Evolutionary conservation across 2,113 vertebrate genomes (phyloP).

Genomic region (Ptychochromis oligacanthus): DNA sequence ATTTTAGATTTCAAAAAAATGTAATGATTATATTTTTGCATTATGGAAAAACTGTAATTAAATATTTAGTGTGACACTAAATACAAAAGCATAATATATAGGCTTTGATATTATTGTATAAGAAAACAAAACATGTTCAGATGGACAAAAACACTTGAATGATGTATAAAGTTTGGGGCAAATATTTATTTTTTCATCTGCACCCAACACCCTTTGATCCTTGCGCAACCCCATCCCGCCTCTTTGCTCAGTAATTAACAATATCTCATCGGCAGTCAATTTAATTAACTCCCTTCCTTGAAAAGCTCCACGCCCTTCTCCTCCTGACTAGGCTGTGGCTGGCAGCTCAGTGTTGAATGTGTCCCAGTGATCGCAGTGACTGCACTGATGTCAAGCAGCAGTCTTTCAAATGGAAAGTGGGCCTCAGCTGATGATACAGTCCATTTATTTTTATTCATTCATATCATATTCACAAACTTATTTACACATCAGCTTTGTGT

Average conservation of each 20-base stretch:
- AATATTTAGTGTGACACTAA: neutral
- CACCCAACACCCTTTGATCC: neutral
- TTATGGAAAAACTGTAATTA: no score
- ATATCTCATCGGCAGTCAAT: conserved; percentile 64
- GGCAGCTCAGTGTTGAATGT: conserved; percentile 69
- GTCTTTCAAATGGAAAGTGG: neutral
- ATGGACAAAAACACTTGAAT: neutral
- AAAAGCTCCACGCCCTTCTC: conserved; percentile 57
- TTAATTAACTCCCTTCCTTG: conserved; percentile 65
- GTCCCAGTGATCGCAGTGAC: conserved; percentile 28
- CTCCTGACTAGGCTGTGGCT: conserved; percentile 49
- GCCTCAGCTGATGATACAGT: neutral
- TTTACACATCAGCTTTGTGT: neutral
- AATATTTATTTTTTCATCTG: neutral
- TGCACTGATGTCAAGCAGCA: conserved; percentile 15
- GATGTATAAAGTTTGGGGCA: neutral
- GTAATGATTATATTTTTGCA: neutral
- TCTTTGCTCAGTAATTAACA: conserved; percentile 59
- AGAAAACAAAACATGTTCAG: no score
- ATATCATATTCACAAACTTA: neutral
- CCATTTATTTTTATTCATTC: neutral
- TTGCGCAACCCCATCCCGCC: conserved; percentile 1
- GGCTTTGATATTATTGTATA: no score
- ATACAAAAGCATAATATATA: neutral
- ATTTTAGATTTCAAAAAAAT: neutral